A percentile compares a stretch with the other conserved stretches of the same genome.
These are phyloP conservation scores for Nemoura dubitans DNA, from an alignment of 2,888 invertebrate species.

Conservation along the genomic window DNA sequence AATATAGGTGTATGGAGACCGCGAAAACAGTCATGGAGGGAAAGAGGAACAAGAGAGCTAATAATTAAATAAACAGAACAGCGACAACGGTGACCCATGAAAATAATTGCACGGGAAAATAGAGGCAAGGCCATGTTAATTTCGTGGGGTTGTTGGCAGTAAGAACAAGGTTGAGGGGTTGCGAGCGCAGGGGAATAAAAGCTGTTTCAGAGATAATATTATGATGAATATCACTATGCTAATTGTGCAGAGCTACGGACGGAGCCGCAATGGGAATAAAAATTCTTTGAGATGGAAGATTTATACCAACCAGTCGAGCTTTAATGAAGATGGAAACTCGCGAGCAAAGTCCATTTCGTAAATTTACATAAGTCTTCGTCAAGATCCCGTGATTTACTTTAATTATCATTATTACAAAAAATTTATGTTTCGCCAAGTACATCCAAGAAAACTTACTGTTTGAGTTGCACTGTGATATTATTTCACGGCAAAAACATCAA, in stretches of 20 bases:
- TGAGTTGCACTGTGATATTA: no score
- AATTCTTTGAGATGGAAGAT: not conserved
- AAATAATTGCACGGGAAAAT: not conserved
- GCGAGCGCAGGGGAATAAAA: not conserved
- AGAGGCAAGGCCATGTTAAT: not conserved
- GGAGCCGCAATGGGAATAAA: constrained; percentile 8
- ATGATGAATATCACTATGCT: constrained; percentile 25
- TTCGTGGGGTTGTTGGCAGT: not conserved
- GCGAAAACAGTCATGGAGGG: constrained; percentile 14
- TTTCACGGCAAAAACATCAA: not conserved
- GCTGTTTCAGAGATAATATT: not conserved
- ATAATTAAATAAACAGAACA: constrained; percentile 36
- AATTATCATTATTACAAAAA: not conserved
- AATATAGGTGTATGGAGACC: not conserved
- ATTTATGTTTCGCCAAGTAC: not conserved
- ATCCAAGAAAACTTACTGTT: no score
- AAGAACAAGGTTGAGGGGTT: not conserved
- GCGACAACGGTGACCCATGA: constrained; percentile 26
- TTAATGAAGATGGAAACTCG: not conserved
- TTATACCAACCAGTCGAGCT: not conserved
- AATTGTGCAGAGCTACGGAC: not conserved
- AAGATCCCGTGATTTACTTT: constrained; percentile 1
- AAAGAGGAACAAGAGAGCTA: constrained; percentile 9
- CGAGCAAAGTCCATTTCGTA: not conserved
- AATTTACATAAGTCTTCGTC: constrained; percentile 12